Evolutionary conservation across 1,140 invertebrate genomes (phyloP).

Genomic region (Drosophila micromelanica): DNA sequence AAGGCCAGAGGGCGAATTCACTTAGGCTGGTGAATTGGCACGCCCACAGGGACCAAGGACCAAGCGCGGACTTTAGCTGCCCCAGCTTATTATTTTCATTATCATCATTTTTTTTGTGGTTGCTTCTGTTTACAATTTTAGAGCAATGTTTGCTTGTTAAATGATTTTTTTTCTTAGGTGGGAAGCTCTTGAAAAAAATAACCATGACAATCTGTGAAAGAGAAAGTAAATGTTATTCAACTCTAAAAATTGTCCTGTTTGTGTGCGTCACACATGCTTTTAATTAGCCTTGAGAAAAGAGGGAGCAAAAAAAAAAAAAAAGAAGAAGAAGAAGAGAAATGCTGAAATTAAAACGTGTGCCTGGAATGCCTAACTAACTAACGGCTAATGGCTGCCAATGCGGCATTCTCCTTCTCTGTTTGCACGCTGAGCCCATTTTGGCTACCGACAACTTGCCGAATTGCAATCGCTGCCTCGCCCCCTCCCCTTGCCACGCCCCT

Average conservation of each 20-base stretch:
- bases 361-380: constrained; percentile 44
- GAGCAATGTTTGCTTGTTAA: constrained; percentile 27
- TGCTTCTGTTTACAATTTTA: constrained; percentile 27
- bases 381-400: constrained; percentile 40
- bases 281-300: constrained; percentile 39
- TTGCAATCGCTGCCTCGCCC: constrained; percentile 4
- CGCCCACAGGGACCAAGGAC: constrained; percentile 21
- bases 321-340: no score
- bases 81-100: constrained; percentile 30
- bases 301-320: neutral
- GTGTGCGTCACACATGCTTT: constrained; percentile 32
- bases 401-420: constrained; percentile 33
- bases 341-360: constrained; percentile 41
- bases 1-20: constrained; percentile 7
- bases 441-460: constrained; percentile 12
- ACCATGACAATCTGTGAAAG: constrained; percentile 28
- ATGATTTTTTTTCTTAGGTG: neutral
- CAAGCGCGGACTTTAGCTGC: constrained; percentile 17
- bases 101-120: neutral
- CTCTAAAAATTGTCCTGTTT: constrained; percentile 10
- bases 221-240: constrained; percentile 20
- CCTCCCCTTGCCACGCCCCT: neutral
- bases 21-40: constrained; percentile 31
- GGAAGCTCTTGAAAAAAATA: constrained; percentile 29
- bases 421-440: constrained; percentile 29